These are phyloP conservation scores for Tretioscincus oriximinensis DNA, from an alignment of 2,113 vertebrate genomes.

Conservation along the genomic window DNA sequence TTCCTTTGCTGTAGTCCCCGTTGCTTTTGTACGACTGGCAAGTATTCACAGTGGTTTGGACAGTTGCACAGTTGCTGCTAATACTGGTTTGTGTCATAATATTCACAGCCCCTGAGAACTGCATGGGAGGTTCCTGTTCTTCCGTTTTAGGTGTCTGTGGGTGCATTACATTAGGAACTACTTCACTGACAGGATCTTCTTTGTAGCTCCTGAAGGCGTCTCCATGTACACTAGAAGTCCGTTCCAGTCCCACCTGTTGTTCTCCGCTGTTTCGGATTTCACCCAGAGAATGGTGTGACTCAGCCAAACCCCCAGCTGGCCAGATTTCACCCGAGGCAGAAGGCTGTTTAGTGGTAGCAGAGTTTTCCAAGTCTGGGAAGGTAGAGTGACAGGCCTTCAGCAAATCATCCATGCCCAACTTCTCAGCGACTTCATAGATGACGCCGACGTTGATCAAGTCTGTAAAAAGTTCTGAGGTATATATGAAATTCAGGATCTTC, in stretches of 20 bases:
- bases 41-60: conserved; percentile 53
- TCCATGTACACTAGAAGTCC: conserved; percentile 58
- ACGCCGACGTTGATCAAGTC: conserved; percentile 94
- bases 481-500: conserved; percentile 93
- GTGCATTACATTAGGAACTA: conserved; percentile 55
- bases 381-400: conserved; percentile 89
- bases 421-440: conserved; percentile 91
- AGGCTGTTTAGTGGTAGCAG: conserved; percentile 67
- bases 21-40: conserved; percentile 78
- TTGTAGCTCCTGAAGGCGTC: conserved; percentile 66
- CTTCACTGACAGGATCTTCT: conserved; percentile 61
- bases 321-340: conserved; percentile 58
- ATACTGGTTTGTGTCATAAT: conserved; percentile 62
- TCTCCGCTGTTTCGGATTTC: conserved; percentile 57
- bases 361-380: conserved; percentile 89
- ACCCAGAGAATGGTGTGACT: conserved; percentile 62
- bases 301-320: conserved; percentile 56
- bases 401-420: conserved; percentile 87
- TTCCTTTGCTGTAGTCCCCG: conserved; percentile 69
- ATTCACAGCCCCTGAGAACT: conserved; percentile 50
- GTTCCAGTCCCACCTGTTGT: conserved; percentile 68
- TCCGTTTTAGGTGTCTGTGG: conserved; percentile 77
- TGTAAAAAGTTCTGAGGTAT: conserved; percentile 90
- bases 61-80: conserved; percentile 18
- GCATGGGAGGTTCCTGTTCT: conserved; percentile 69